These are phyloP conservation scores for Synergus japonicus DNA, from an alignment of 2,888 invertebrate species.

Conservation along the genomic window DNA sequence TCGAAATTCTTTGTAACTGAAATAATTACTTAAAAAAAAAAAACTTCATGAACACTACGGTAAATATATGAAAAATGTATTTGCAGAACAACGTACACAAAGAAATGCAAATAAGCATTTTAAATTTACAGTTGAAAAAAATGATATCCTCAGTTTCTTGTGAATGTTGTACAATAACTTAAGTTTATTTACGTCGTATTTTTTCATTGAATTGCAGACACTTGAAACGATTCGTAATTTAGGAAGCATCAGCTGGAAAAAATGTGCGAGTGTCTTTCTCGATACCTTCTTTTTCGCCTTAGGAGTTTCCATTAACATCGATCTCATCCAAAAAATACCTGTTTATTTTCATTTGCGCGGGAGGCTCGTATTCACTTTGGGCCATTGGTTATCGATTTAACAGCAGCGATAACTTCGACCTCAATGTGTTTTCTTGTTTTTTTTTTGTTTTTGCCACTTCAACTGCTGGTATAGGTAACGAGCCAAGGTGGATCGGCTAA, in stretches of 20 bases:
- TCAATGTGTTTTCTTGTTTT: slow-evolving; percentile 50
- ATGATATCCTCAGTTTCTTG: not conserved
- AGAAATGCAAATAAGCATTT: not conserved
- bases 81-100: not conserved
- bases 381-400: slow-evolving; percentile 60
- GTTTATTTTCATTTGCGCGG: slow-evolving; percentile 48
- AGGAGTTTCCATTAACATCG: slow-evolving; percentile 53
- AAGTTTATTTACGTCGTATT: not conserved
- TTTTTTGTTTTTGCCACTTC: not conserved
- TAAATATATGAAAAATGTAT: not conserved
- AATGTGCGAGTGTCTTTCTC: slow-evolving; percentile 49
- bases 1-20: not conserved
- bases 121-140: not conserved
- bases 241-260: slow-evolving; percentile 46
- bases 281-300: slow-evolving; percentile 49
- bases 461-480: not conserved
- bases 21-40: not conserved
- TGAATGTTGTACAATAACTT: not conserved
- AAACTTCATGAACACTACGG: not conserved
- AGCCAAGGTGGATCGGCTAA: not conserved
- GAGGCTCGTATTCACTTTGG: slow-evolving; percentile 53
- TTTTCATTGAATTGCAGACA: not conserved
- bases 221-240: not conserved
- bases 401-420: slow-evolving; percentile 57
- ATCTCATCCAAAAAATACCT: slow-evolving; percentile 51